Evolutionary conservation across 2,888 invertebrate species (phyloP).

Genomic region (Eupithecia abbreviata): DNA sequence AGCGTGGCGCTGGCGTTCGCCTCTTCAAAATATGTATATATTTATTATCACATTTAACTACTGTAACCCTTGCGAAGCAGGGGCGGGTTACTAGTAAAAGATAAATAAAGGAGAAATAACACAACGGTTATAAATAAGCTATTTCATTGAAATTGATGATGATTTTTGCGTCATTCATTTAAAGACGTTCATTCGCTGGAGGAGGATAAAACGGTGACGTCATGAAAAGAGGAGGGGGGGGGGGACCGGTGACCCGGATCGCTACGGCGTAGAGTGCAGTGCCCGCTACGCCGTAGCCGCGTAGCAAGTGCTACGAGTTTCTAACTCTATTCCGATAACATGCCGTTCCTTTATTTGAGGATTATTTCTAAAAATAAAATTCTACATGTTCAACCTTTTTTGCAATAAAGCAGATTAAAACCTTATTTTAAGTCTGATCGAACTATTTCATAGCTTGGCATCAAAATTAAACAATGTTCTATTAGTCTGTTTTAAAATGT

Average conservation of each 20-base stretch:
- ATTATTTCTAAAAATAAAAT: not conserved
- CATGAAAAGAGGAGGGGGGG: not conserved
- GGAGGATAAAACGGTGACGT: not conserved
- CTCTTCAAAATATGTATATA: not conserved
- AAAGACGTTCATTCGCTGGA: not conserved
- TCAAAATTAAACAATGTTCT: no score
- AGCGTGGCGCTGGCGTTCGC: no score
- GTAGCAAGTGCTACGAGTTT: slow-evolving; percentile 14
- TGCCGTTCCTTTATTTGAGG: not conserved
- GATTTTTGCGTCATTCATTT: not conserved
- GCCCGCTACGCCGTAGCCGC: slow-evolving; percentile 14
- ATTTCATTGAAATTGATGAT: not conserved
- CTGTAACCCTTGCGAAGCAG: not conserved
- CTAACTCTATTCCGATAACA: not conserved
- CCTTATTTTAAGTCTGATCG: no score
- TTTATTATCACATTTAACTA: not conserved
- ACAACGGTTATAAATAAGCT: not conserved
- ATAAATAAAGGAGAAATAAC: not conserved
- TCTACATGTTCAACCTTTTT: no score
- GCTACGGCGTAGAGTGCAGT: slow-evolving; percentile 12
- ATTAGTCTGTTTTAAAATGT: no score
- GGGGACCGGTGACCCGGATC: slow-evolving; percentile 6
- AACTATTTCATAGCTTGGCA: no score
- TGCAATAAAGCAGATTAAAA: no score
- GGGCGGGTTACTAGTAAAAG: not conserved